Percentiles rank a stretch among this genome's conserved stretches.
Evolutionary conservation across 2,888 invertebrate genomes (phyloP).

Genomic region (Drosophila lutescens): DNA sequence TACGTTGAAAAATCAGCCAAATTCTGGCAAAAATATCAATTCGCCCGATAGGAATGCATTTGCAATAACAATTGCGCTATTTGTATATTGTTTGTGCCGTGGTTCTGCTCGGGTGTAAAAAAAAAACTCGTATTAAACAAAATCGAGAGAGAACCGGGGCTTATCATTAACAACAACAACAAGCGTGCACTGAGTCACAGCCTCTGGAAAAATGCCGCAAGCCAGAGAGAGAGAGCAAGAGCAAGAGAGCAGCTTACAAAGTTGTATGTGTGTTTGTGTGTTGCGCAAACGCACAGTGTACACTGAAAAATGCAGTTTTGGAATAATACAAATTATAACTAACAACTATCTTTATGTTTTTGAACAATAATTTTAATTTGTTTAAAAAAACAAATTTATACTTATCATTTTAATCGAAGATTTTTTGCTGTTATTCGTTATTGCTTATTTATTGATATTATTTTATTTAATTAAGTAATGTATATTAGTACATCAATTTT

Average conservation of each 20-base stretch:
- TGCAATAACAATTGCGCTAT: slow-evolving; percentile 9
- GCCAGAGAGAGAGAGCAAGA: slow-evolving; percentile 1
- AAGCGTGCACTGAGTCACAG: slow-evolving; percentile 23
- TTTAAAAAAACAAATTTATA: too few species aligned
- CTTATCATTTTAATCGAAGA: too few species aligned
- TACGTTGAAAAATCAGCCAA: slow-evolving; percentile 1
- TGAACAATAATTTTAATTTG: too few species aligned
- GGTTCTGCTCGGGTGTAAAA: not conserved
- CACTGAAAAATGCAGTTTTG: not conserved
- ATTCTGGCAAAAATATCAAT: slow-evolving; percentile 21
- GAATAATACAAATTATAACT: too few species aligned
- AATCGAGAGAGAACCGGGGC: slow-evolving; percentile 28
- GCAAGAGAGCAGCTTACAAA: slow-evolving; percentile 35
- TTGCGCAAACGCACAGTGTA: slow-evolving; percentile 68
- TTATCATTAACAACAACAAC: slow-evolving; percentile 26
- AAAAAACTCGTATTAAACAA: slow-evolving; percentile 10
- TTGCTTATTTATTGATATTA: too few species aligned
- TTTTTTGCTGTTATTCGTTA: too few species aligned
- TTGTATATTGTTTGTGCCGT: slow-evolving; percentile 19
- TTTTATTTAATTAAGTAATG: too few species aligned
- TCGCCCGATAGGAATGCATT: slow-evolving; percentile 13
- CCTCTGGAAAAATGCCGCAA: slow-evolving; percentile 22
- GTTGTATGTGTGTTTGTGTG: slow-evolving; percentile 45
- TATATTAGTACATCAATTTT: too few species aligned
- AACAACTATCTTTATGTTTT: too few species aligned